phyloP scores from a whole-genome alignment of 2,113 vertebrate species.

The Suncus etruscus region DNA sequence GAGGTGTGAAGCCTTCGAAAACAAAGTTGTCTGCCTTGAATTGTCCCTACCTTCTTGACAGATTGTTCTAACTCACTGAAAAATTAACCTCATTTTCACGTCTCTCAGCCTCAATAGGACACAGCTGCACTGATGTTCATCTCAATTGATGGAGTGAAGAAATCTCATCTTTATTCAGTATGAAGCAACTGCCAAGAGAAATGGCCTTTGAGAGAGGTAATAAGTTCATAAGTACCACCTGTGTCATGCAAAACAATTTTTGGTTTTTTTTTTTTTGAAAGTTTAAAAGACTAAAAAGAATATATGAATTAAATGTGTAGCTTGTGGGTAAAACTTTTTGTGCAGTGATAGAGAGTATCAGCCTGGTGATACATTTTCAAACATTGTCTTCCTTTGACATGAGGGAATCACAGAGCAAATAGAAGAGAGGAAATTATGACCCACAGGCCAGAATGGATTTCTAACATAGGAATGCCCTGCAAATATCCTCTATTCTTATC shows the following conservation, averaged over 20 bases:
- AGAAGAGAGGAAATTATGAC: slow-evolving; percentile 78
- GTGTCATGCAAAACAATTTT: slow-evolving; percentile 77
- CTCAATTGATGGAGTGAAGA: slow-evolving; percentile 68
- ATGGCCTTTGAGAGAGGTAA: slow-evolving; percentile 79
- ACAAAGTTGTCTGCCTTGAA: slow-evolving; percentile 26
- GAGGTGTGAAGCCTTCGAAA: slow-evolving; percentile 35
- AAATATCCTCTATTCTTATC: slow-evolving; percentile 73
- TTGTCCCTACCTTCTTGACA: neutral
- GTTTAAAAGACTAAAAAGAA: slow-evolving; percentile 81
- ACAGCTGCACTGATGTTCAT: slow-evolving; percentile 51
- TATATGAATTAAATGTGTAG: slow-evolving; percentile 80
- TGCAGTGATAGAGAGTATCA: slow-evolving; percentile 39
- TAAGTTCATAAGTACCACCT: slow-evolving; percentile 82
- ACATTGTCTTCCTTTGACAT: slow-evolving; percentile 50
- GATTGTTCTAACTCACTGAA: slow-evolving; percentile 32
- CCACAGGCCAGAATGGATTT: slow-evolving; percentile 56
- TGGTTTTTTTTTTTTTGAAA: slow-evolving; percentile 75
- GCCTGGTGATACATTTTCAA: slow-evolving; percentile 59
- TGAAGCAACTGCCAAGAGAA: slow-evolving; percentile 78
- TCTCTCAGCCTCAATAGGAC: slow-evolving; percentile 48
- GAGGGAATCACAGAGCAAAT: slow-evolving; percentile 72
- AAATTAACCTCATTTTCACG: slow-evolving; percentile 61
- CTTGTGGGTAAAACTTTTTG: slow-evolving; percentile 62
- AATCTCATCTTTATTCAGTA: slow-evolving; percentile 79
- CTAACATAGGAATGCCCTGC: slow-evolving; percentile 72